Percentiles rank a stretch among this genome's conserved stretches.
Evolutionary conservation across 2,888 invertebrate species (phyloP).

Genomic region (Leptopilina drosophilae): DNA sequence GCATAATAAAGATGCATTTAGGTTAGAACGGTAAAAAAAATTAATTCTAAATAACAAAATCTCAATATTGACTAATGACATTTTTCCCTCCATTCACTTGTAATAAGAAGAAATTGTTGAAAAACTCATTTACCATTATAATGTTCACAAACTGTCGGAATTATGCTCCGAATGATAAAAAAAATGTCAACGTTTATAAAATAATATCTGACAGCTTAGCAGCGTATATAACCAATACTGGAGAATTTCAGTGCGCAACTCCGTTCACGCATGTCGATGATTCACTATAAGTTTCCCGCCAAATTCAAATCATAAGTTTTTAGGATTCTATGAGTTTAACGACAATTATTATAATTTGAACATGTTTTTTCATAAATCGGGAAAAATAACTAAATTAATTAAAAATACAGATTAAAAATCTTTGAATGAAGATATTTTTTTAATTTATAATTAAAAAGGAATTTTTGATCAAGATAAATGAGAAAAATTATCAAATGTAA

Average conservation of each 20-base stretch:
- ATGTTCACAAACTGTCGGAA: neutral
- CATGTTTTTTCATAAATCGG: no score
- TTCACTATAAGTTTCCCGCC: neutral
- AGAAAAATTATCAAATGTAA: no score
- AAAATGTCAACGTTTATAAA: constrained; percentile 16
- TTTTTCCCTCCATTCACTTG: neutral
- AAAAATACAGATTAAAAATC: no score
- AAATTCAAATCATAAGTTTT: neutral
- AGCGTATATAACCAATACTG: constrained; percentile 8
- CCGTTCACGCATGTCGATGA: constrained; percentile 3
- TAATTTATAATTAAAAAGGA: no score
- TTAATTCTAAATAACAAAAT: neutral
- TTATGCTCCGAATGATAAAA: neutral
- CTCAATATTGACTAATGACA: neutral
- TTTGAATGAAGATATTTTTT: no score
- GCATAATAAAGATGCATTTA: constrained; percentile 19
- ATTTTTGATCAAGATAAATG: no score
- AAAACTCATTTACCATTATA: constrained; percentile 28
- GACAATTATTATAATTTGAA: no score
- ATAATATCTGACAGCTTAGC: neutral
- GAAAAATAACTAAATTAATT: no score
- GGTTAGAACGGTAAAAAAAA: neutral
- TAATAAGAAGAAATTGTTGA: neutral
- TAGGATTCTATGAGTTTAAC: no score
- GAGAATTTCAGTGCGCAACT: constrained; percentile 5